phyloP scores from a whole-genome alignment of 2,797 vertebrate genomes.

The Mico argentatus region DNA sequence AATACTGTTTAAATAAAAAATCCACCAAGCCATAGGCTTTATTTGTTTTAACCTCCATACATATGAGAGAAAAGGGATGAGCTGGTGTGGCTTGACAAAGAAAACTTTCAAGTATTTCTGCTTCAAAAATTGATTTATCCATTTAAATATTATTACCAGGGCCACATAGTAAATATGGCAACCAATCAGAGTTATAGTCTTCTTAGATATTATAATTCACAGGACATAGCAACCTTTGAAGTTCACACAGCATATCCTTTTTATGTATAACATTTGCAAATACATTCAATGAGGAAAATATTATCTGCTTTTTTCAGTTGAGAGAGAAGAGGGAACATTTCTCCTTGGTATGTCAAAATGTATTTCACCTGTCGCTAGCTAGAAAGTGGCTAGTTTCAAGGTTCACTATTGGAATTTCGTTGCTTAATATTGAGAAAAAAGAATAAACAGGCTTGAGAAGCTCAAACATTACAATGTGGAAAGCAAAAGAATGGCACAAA shows the following conservation, averaged over 20 bases:
- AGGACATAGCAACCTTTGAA: neutral
- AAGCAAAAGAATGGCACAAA: neutral
- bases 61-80: neutral
- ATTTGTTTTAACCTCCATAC: neutral
- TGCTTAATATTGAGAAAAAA: neutral
- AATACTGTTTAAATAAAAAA: neutral
- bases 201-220: neutral
- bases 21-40: neutral
- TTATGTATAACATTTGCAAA: neutral
- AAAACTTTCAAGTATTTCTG: neutral
- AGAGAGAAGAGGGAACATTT: neutral
- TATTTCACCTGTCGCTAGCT: neutral
- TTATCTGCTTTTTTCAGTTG: neutral
- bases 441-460: neutral
- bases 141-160: neutral
- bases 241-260: neutral
- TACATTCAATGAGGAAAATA: neutral
- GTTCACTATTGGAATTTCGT: neutral
- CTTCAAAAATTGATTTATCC: neutral
- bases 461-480: neutral
- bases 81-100: neutral
- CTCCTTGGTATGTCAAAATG: neutral
- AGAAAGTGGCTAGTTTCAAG: neutral
- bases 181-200: neutral
- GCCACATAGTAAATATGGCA: neutral